phyloP scores from a whole-genome alignment of 37 sponge, comb jelly and placozoan species.

The Eunapius fragilis region DNA sequence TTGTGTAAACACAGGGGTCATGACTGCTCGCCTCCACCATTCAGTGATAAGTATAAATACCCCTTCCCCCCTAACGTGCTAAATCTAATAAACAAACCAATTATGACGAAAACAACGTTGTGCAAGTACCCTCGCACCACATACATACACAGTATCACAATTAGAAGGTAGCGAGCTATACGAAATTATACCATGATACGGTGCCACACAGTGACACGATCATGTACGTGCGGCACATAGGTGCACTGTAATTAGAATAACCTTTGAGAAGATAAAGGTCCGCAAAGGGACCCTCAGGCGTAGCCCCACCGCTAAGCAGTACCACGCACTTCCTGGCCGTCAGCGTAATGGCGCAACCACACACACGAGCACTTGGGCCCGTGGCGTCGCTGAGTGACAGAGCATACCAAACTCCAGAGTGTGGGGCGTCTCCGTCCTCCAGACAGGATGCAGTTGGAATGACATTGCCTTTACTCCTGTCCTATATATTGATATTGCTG shows the following conservation, averaged over 20 bases:
- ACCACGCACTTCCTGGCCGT: not conserved
- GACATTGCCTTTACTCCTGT: constrained; percentile 3
- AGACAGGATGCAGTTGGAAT: constrained; percentile 40
- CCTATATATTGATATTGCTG: no score
- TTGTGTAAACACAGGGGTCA: no score
- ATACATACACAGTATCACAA: no score
- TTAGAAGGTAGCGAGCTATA: no score
- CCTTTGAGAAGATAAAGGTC: constrained; percentile 31
- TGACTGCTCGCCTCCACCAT: no score
- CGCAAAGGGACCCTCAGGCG: constrained; percentile 31
- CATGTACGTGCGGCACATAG: not conserved
- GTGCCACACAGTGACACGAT: not conserved
- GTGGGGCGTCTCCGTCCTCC: constrained; percentile 15
- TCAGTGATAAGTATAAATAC: no score
- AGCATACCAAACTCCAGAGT: constrained; percentile 23
- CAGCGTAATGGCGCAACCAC: constrained; percentile 22
- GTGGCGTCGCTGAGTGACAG: constrained; percentile 10
- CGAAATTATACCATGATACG: no score
- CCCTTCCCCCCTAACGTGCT: no score
- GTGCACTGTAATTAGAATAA: constrained; percentile 1
- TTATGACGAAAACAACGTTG: no score
- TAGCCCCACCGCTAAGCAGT: constrained; percentile 20
- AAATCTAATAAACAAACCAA: no score
- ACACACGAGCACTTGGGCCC: constrained; percentile 21
- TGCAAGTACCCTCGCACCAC: no score